A percentile compares a stretch with the other conserved stretches of the same genome.
Conservation (phyloP, 2,113 vertebrate genomes). For the Psittacula cyanocephala region DNA sequence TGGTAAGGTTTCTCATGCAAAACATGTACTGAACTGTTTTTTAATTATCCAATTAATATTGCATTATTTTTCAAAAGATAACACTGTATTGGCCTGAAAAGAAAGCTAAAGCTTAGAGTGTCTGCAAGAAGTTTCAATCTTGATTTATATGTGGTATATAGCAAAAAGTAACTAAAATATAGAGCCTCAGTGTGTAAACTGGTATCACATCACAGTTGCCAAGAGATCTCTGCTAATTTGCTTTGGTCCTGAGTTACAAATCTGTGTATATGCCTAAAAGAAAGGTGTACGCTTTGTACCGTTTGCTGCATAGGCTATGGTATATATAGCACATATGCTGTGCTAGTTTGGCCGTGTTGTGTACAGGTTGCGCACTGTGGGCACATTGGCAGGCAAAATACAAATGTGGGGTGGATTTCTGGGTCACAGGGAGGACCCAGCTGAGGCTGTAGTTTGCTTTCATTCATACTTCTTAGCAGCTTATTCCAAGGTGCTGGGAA, state of each 20-base stretch:
- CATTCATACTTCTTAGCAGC: not conserved
- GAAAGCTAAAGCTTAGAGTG: not conserved
- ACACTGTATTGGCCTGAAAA: not conserved
- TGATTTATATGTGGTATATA: not conserved
- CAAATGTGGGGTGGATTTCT: not conserved
- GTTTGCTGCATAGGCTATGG: not conserved
- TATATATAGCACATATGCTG: not conserved
- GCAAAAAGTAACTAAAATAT: not conserved
- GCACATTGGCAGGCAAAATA: not conserved
- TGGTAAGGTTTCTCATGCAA: not conserved
- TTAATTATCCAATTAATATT: not conserved
- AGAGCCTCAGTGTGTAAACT: rapidly evolving
- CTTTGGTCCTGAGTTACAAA: not conserved
- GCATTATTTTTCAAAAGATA: not conserved
- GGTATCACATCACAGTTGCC: not conserved
- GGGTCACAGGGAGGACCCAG: not conserved
- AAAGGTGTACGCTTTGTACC: not conserved
- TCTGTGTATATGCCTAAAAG: too few species aligned
- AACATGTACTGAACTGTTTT: not conserved
- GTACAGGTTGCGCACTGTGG: rapidly evolving
- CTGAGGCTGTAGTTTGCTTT: not conserved
- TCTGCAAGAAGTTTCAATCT: not conserved
- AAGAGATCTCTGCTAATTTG: not conserved
- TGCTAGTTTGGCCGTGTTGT: rapidly evolving
- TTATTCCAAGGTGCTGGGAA: not conserved